phyloP scores from a whole-genome alignment of 1,140 invertebrate species.

The Sogatella furcifera region DNA sequence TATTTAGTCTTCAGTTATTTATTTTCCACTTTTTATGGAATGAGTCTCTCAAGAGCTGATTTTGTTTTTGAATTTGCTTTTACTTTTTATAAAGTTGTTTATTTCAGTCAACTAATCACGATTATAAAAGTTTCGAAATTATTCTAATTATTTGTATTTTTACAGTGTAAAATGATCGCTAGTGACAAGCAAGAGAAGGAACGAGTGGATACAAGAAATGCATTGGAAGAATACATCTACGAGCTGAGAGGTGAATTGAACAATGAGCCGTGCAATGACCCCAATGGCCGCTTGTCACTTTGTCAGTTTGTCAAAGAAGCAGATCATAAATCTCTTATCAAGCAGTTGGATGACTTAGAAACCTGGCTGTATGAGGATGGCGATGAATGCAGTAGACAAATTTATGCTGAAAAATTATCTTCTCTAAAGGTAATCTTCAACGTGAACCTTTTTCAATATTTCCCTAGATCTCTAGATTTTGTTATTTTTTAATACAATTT shows the following conservation, averaged over 20 bases:
- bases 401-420: constrained; percentile 56
- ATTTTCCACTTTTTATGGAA: too few relatives aligned
- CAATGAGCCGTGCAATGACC: constrained; percentile 35
- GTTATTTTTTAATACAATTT: too few relatives aligned
- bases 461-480: too few relatives aligned
- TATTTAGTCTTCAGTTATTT: too few relatives aligned
- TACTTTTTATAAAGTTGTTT: too few relatives aligned
- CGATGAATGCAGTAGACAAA: constrained; percentile 80
- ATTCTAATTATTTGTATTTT: constrained; percentile 11
- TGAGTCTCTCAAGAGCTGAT: too few relatives aligned
- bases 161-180: constrained; percentile 73
- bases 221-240: constrained; percentile 97
- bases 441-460: too few relatives aligned
- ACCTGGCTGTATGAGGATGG: constrained; percentile 94
- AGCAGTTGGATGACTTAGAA: constrained; percentile 68
- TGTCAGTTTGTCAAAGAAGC: constrained; percentile 62
- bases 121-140: too few relatives aligned
- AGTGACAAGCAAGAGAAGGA: constrained; percentile 90
- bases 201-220: constrained; percentile 87
- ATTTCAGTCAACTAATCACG: too few relatives aligned
- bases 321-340: constrained; percentile 50
- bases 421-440: constrained; percentile 40
- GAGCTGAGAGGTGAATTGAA: constrained; percentile 78
- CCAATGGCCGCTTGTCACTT: constrained; percentile 42
- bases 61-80: too few relatives aligned